A percentile compares a stretch with the other conserved stretches of the same genome.
phyloP scores from a whole-genome alignment of 2,888 invertebrate species.

The Erebia ligea region DNA sequence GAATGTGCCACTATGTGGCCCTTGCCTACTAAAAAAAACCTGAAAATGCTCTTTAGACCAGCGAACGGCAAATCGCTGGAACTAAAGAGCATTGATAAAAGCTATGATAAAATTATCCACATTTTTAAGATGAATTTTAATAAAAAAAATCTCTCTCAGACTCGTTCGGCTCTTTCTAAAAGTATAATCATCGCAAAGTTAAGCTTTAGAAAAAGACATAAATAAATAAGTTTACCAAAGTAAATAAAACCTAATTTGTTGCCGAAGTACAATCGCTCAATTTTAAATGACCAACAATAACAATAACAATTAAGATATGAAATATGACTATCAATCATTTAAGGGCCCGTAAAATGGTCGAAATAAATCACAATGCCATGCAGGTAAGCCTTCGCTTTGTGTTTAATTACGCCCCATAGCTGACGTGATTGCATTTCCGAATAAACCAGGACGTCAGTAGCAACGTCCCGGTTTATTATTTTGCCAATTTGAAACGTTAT shows the following conservation, averaged over 20 bases:
- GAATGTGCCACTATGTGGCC: too few relatives aligned
- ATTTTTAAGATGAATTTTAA: too few relatives aligned
- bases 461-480: constrained; percentile 76
- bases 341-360: constrained; percentile 42
- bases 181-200: too few relatives aligned
- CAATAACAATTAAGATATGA: constrained; percentile 49
- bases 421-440: constrained; percentile 76
- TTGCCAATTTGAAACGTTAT: constrained; percentile 77
- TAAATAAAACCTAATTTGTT: background rate
- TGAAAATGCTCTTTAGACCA: too few relatives aligned
- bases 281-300: constrained; percentile 46
- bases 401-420: constrained; percentile 74
- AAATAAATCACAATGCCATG: constrained; percentile 42
- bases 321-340: constrained; percentile 56
- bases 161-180: too few relatives aligned
- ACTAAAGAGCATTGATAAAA: too few relatives aligned
- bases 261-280: background rate
- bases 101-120: too few relatives aligned
- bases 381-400: constrained; percentile 59
- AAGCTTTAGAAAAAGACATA: too few relatives aligned
- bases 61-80: too few relatives aligned
- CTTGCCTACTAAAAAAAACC: too few relatives aligned
- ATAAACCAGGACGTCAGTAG: constrained; percentile 49
- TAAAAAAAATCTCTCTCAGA: too few relatives aligned
- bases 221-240: background rate